Base-by-base conservation (phyloP, 2,113 vertebrate species). In the Stigmatopora argus region DNA sequence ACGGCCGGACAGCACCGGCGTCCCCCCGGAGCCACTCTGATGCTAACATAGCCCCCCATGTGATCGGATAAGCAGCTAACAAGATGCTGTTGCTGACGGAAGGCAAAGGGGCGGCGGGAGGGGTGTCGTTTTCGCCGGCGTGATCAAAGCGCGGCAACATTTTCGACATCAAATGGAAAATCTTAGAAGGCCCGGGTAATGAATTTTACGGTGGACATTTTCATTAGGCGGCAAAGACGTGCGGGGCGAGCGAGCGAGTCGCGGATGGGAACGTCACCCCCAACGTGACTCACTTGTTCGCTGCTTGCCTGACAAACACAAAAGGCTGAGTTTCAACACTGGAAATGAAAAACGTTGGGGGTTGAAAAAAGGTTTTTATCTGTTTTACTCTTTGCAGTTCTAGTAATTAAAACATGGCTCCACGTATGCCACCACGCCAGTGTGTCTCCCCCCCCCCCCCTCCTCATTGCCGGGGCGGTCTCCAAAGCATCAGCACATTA, bases 401-500 rank as follows among this genome's bases (percentile, higher is more conserved):
- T 79, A 85, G 86, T 90, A 91, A 91, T 91, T 91, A 91, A 90
- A 89, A 90, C 86, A 88, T 89, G 86, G 86, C 74, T 86, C 70
- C 74, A 77, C 85, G 86, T 80, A 74, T 75, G 90, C 78, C 85
- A 86, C 82, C 83, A 87, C 92, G 87, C 86, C 87, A 91, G 78
- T 75, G 78, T 69, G 81, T 81, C 70, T 67, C 59, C 71, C 56
- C 23, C 10, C 71, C 76, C 68, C 67, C 73, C 73, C 73, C 72
- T 5, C 38, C 19, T 61, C 38, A 19, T 41, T 23, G 59, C 41
- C 19, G 44, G 89, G 85, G 87, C 85, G 90, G 90, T 93, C 92
- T 94, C 88, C 89, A 89, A 91, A 90, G 92, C 90, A 94, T 94
- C 93, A 93, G 93, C 94, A 93, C 92, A 95, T 96, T 95, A 94